Conservation (phyloP, 2,113 vertebrate genomes). For the Cervus canadensis region DNA sequence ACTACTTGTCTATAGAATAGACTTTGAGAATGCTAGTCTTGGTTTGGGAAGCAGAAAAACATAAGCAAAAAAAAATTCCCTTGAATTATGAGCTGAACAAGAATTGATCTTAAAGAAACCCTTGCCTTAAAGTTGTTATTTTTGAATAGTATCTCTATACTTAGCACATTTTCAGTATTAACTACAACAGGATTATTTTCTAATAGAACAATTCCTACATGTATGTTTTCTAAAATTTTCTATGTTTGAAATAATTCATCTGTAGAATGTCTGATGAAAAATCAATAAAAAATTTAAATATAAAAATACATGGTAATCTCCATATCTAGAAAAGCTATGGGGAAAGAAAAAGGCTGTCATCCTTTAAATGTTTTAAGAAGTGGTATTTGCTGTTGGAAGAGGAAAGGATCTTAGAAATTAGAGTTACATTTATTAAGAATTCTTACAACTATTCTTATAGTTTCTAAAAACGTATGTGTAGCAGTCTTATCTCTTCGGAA, state of each 20-base stretch:
- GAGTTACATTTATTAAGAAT: background rate
- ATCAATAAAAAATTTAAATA: slow-evolving; percentile 66
- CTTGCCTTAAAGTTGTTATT: background rate
- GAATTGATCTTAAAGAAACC: background rate
- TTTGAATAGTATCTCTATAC: background rate
- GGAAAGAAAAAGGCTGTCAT: slow-evolving; percentile 40
- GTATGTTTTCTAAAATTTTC: slow-evolving; percentile 17
- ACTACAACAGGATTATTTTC: background rate
- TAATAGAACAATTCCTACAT: background rate
- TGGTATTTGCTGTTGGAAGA: background rate
- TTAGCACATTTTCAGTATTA: background rate
- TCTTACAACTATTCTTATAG: background rate
- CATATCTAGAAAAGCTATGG: slow-evolving; percentile 60
- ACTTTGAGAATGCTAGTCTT: background rate
- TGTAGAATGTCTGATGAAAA: slow-evolving; percentile 46
- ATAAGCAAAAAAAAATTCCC: background rate
- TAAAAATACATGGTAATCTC: slow-evolving; percentile 64
- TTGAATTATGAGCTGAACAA: background rate
- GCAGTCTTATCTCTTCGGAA: background rate
- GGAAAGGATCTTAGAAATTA: background rate
- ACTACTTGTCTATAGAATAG: background rate
- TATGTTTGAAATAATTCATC: slow-evolving; percentile 62
- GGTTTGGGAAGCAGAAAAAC: background rate
- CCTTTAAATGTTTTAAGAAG: background rate
- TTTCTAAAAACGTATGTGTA: background rate